Evolutionary conservation across 2,888 invertebrate genomes (phyloP), one percentile per base, ranked within the genome.

Genomic region (Plusia festucae): DNA sequence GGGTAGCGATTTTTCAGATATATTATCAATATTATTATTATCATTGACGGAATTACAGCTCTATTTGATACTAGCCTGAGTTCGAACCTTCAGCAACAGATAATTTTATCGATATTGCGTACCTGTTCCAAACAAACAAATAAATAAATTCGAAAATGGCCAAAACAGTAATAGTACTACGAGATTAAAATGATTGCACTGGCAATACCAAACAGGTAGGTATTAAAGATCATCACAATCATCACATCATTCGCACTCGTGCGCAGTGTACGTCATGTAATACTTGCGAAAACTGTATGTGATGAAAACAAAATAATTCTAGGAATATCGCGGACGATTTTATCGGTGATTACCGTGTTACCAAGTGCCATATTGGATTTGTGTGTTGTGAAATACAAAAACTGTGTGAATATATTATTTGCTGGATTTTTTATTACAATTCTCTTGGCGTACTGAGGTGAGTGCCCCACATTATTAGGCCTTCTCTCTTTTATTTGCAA

Each of bases 391-490:
- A 60, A 46, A 55, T 2, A 24, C 20, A 66, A 24, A 58, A 66
- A 68, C 69, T 70, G 68, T 81, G 81, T 15, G 40, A 58, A 40
- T 30, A 52, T n/a, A 40, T 46, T n/a, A 44, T 68, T 57, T 9
- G 46, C 53, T 77, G 75, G 82, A 72, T 81, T 81, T 76, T 65
- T 68, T 76, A 54, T 65, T 69, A 51, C 64, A 52, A 63, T 54
- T 55, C 18, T 22, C 60, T 53, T 49, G 53, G 11, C 40, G 61
- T 58, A 20, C 44, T 74, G 74, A 82, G 81, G 81, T 81, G 71
- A 81, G 81, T 82, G 81, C 46, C 76, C 81, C 66, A 79, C 44
- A 67, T 78, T 57, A 53, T 51, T 67, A 78, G 49, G 65, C 78
- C 68, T 82, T 77, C 60, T 64, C 67, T 67, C 80, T 30, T 79